Evolutionary conservation across 2,113 vertebrate genomes (phyloP).

Genomic region (Oryctolagus cuniculus): DNA sequence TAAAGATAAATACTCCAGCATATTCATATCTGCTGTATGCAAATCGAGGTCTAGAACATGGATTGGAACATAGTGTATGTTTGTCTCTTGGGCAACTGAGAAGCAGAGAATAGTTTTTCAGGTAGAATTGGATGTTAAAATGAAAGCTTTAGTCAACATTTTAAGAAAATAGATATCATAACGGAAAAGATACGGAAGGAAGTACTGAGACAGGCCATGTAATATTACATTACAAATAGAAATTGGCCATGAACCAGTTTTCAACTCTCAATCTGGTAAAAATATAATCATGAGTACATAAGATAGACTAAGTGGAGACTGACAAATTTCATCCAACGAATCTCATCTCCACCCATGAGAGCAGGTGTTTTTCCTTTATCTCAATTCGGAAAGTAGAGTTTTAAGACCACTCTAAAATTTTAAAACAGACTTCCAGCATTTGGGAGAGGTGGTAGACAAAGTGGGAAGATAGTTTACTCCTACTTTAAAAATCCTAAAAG

Average conservation of each 20-base stretch:
- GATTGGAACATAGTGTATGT: neutral
- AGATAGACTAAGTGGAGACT: neutral
- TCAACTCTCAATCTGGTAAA: neutral
- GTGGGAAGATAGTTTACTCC: neutral
- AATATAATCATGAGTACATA: neutral
- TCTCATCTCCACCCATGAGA: neutral
- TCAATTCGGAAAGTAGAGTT: neutral
- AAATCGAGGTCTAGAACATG: neutral
- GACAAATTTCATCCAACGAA: neutral
- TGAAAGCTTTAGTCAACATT: neutral
- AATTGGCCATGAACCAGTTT: neutral
- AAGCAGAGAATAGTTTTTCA: neutral
- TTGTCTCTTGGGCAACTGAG: neutral
- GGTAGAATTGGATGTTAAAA: neutral
- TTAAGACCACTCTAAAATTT: neutral
- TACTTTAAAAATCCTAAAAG: conserved; percentile 51
- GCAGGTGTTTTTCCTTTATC: neutral
- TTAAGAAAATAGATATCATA: neutral
- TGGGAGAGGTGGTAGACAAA: neutral
- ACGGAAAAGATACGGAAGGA: neutral
- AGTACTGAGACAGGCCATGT: neutral
- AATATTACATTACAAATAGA: neutral
- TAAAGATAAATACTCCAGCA: neutral
- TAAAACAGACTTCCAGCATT: neutral
- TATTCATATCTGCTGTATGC: neutral